Evolutionary conservation across 2,888 invertebrate genomes (phyloP).

Genomic region (Carpatolechia fugitivella): DNA sequence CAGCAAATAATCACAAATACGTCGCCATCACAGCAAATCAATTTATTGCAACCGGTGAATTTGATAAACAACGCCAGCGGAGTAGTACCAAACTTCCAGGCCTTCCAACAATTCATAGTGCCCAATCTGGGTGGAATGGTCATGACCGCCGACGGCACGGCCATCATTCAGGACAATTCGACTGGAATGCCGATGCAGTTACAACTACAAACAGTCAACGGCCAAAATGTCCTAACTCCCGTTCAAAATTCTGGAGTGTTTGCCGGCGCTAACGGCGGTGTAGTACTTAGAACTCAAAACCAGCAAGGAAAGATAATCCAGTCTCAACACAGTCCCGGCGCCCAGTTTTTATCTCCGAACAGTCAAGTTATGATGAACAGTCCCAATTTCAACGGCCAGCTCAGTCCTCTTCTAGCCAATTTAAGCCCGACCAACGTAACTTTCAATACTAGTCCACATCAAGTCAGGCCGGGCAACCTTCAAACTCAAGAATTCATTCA

Average conservation of each 20-base stretch:
- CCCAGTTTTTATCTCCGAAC: constrained; percentile 87
- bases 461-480: constrained; percentile 72
- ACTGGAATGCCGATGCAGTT: constrained; percentile 84
- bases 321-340: constrained; percentile 83
- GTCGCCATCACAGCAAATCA: constrained; percentile 81
- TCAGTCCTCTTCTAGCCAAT: constrained; percentile 88
- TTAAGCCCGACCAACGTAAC: constrained; percentile 85
- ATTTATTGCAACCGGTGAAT: constrained; percentile 90
- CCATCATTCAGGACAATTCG: constrained; percentile 85
- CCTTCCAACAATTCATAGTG: constrained; percentile 90
- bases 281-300: constrained; percentile 88
- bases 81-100: constrained; percentile 86
- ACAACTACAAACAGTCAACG: constrained; percentile 89
- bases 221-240: constrained; percentile 86
- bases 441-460: constrained; percentile 77
- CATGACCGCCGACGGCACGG: constrained; percentile 89
- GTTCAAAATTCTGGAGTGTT: constrained; percentile 83
- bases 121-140: constrained; percentile 91
- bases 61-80: constrained; percentile 84
- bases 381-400: constrained; percentile 84
- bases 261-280: constrained; percentile 85
- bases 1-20: constrained; percentile 84
- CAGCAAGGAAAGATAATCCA: constrained; percentile 85
- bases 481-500: constrained; percentile 86
- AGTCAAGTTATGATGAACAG: constrained; percentile 88